phyloP scores from a whole-genome alignment of 2,113 vertebrate genomes.

The Gracilinanus agilis region DNA sequence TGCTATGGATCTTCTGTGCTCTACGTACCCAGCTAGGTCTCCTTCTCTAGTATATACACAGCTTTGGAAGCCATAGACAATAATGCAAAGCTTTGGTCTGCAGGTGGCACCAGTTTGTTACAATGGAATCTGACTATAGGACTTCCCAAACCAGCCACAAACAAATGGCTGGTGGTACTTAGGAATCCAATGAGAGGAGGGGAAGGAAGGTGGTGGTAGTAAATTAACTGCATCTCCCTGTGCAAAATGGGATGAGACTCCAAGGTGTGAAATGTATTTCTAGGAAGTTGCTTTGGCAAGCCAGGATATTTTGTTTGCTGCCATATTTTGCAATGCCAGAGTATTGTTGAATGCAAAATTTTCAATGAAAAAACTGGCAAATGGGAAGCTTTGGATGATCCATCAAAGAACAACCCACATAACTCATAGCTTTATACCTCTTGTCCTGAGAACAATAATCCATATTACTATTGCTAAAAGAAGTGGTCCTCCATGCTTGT shows the following conservation, averaged over 20 bases:
- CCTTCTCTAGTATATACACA: slow-evolving; percentile 24
- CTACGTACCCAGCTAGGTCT: neutral
- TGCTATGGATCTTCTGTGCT: neutral
- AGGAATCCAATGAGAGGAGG: neutral
- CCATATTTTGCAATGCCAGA: neutral
- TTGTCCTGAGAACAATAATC: neutral
- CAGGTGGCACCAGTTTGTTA: slow-evolving; percentile 74
- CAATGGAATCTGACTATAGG: slow-evolving; percentile 56
- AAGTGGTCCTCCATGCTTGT: neutral
- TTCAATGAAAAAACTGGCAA: neutral
- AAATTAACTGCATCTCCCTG: neutral
- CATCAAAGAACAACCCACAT: neutral
- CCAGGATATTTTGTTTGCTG: neutral
- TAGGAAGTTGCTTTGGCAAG: neutral
- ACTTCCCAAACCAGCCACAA: neutral
- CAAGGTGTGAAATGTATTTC: slow-evolving; percentile 52
- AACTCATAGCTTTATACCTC: neutral
- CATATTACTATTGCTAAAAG: neutral
- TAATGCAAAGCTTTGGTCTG: slow-evolving; percentile 38
- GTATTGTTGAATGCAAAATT: neutral
- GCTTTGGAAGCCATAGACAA: slow-evolving; percentile 36
- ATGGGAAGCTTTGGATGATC: neutral
- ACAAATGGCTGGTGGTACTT: neutral
- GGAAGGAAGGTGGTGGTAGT: neutral
- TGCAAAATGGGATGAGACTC: slow-evolving; percentile 48